Conservation (phyloP, 2,888 invertebrate genomes). For the Temnothorax ravouxi region DNA sequence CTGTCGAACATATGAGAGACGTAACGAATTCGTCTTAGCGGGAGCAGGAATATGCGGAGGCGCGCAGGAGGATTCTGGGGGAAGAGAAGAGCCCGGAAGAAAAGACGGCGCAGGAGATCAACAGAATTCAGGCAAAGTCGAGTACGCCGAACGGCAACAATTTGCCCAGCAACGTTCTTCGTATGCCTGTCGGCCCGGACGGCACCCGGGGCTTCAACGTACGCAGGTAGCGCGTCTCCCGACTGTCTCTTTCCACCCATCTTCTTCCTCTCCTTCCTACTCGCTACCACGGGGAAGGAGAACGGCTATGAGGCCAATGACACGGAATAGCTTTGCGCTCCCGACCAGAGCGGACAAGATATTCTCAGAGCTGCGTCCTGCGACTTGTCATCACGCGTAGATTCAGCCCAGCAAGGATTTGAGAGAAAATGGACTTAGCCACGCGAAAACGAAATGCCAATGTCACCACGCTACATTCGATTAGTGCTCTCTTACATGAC, state of each 20-base stretch:
- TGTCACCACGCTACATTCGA: conserved; percentile 69
- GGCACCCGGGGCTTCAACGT: conserved; percentile 91
- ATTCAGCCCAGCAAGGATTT: conserved; percentile 53
- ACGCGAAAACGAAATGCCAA: conserved; percentile 62
- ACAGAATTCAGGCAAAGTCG: conserved; percentile 85
- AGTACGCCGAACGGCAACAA: conserved; percentile 64
- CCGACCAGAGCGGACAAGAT: conserved; percentile 55
- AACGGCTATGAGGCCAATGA: conserved; percentile 84
- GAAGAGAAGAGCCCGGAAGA: conserved; percentile 94
- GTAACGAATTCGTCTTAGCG: conserved; percentile 87
- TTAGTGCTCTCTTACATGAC: conserved; percentile 64
- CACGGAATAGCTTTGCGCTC: conserved; percentile 74
- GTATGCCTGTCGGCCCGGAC: conserved; percentile 93
- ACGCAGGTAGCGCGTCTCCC: conserved; percentile 89
- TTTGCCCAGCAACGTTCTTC: conserved; percentile 87
- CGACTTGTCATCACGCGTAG: conserved; percentile 52
- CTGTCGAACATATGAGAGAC: not conserved
- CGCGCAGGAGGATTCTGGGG: conserved; percentile 95
- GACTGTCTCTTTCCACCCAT: conserved; percentile 76
- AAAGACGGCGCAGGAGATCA: conserved; percentile 81
- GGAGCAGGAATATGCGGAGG: conserved; percentile 97
- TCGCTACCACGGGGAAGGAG: conserved; percentile 68
- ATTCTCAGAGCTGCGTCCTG: conserved; percentile 60
- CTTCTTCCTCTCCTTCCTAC: conserved; percentile 81
- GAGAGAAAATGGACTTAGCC: conserved; percentile 60